Base-by-base conservation (phyloP, 2,888 invertebrate genomes). In the Drosophila monieri region DNA sequence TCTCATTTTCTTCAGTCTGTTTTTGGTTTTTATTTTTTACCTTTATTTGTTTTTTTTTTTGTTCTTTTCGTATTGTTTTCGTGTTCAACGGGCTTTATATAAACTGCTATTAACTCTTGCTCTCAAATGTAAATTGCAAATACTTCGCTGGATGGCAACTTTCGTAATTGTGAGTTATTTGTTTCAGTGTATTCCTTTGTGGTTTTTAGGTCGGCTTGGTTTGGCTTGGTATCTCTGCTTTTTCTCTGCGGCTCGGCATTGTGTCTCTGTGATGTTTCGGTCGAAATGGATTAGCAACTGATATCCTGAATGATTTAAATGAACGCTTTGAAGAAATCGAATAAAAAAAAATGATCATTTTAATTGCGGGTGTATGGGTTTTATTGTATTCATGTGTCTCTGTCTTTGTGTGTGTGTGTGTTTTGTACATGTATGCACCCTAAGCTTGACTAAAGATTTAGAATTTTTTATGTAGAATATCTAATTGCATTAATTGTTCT, bases 61-160 rank as follows among this genome's bases (percentile, higher is more conserved):
- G 56, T 21, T 44, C n/a, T 48, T 43, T 61, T 51, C 60, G 51
- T 21, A 55, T 57, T 32, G 53, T 52, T 41, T 54, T 43, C 56
- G 72, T 70, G 49, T 53, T 74, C 48, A 77, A 65, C 62, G 41
- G 64, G 72, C 54, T 71, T 60, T 23, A 65, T 66, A 66, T 66
- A 65, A 65, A 65, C 66, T 49, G 69, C 66, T 68, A 68, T 62
- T 57, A 73, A 48, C 53, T 71, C 66, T 73, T 56, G 70, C 66
- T 68, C 71, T 61, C 69, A 71, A 35, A 66, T 74, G 74, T 57
- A 73, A 73, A 72, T 85, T 78, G 87, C 87, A 85, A 80, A 84
- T 84, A 80, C 46, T 83, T 86, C 77, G 85, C 87, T 84, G 83
- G 88, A 84, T 87, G 83, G 88, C 88, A 84, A 84, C 67, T 85